Evolutionary conservation across 2,888 invertebrate genomes (phyloP), one percentile per base, ranked within the genome.

Genomic region (Chrysolina haemoptera): DNA sequence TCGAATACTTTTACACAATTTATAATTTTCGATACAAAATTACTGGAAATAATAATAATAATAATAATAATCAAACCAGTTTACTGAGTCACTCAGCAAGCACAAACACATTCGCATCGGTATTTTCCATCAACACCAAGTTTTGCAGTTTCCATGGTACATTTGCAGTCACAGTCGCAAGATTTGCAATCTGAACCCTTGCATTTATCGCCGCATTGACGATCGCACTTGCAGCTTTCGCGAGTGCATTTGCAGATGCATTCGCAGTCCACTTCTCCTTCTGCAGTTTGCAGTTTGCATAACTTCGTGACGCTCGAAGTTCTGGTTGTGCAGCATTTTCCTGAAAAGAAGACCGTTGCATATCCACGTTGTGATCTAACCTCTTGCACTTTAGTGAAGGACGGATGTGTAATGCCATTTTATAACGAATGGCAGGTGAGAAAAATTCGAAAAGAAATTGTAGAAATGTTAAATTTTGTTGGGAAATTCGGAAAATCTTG

Each of bases 81-180:
- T n/a, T 20, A 11, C 12, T 20, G 18, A 20, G 16, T 22, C 22
- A 14, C 12, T 70, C 48, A 70, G 48, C 70, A 70, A 20, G 48
- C 18, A 35, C 70, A 70, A 20, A 46, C 14, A 48, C 70, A 70
- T 63, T 70, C 70, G 53, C 70, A 70, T 8, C n/a, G 27, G 35
- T 65, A 64, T 18, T 46, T 70, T 10, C 70, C 70, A 41, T 70
- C 64, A 14, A 40, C n/a, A 16, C 18, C 41, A n/a, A 59, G 59
- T 59, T 59, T 59, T n/a, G 59, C 59, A 16, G 59, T 22, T 59
- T 59, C n/a, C 22, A 35, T 22, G n/a, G 46, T 70, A n/a, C 70
- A 70, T 48, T 70, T n/a, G 65, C 70, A 70, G 16, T 70, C 64
- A 53, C 64, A 70, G 41, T 65, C 35, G 41, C 65, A 46, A 27